Conservation (phyloP, 2,888 invertebrate genomes). For the Polyommatus iphigenia region DNA sequence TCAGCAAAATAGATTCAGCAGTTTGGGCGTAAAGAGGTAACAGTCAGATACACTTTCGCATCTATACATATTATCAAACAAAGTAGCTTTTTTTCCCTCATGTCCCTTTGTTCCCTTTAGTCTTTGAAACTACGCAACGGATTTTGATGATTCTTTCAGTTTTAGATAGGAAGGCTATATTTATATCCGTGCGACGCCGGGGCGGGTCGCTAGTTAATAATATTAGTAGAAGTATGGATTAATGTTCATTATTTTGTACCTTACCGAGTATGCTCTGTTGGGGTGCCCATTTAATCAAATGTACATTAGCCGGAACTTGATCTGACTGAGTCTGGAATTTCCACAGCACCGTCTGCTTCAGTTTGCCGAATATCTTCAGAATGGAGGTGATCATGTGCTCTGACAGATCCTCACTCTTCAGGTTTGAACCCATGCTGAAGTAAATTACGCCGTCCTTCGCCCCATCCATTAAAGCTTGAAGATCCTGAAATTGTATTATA, state of each 20-base stretch:
- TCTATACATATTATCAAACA: too few species aligned
- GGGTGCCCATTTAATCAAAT: conserved; percentile 62
- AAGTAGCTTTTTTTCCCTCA: too few species aligned
- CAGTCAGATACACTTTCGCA: too few species aligned
- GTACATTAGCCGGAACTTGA: conserved; percentile 55
- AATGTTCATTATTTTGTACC: conserved; percentile 25
- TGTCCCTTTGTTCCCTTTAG: too few species aligned
- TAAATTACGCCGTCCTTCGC: conserved; percentile 60
- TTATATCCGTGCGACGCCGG: too few species aligned
- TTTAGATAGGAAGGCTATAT: too few species aligned
- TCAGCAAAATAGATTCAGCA: too few species aligned
- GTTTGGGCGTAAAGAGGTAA: too few species aligned
- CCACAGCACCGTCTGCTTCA: conserved; percentile 64
- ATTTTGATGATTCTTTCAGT: too few species aligned
- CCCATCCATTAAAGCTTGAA: conserved; percentile 59
- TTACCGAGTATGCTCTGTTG: conserved; percentile 63
- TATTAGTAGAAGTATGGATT: too few species aligned
- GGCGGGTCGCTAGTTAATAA: too few species aligned
- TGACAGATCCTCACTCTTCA: conserved; percentile 53
- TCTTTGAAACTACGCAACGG: too few species aligned
- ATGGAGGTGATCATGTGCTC: conserved; percentile 48
- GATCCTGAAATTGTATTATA: conserved; percentile 50
- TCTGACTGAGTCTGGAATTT: conserved; percentile 58
- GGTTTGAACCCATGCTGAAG: conserved; percentile 62
- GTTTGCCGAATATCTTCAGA: conserved; percentile 51